Evolutionary conservation across 2,888 invertebrate genomes (phyloP).

Genomic region (Timandra comae): DNA sequence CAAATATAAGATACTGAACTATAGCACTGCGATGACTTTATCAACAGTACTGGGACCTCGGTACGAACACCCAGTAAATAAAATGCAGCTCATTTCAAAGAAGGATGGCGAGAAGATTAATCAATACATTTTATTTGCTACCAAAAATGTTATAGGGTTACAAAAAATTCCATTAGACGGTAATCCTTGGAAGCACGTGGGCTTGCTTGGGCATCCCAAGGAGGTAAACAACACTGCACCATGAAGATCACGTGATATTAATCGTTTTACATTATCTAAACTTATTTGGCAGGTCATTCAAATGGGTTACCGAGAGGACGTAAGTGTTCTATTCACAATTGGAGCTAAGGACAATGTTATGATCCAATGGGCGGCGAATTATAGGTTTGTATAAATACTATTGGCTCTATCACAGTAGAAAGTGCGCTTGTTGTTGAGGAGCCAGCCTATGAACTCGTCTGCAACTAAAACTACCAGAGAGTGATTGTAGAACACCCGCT

Average conservation of each 20-base stretch:
- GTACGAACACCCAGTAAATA: constrained; percentile 77
- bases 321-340: constrained; percentile 49
- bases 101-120: constrained; percentile 27
- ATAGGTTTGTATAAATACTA: constrained; percentile 44
- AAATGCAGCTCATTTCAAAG: constrained; percentile 53
- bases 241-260: neutral
- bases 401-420: too few relatives aligned
- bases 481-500: too few relatives aligned
- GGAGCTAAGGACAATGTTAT: constrained; percentile 51
- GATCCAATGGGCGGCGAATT: constrained; percentile 57
- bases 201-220: constrained; percentile 79
- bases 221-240: constrained; percentile 55
- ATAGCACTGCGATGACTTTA: constrained; percentile 79
- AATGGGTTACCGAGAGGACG: constrained; percentile 51
- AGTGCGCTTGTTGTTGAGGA: too few relatives aligned
- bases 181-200: constrained; percentile 82
- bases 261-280: neutral
- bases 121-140: constrained; percentile 79
- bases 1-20: constrained; percentile 83
- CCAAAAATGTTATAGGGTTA: constrained; percentile 80
- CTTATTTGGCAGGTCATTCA: constrained; percentile 33
- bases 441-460: too few relatives aligned
- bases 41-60: constrained; percentile 82
- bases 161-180: constrained; percentile 84
- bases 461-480: too few relatives aligned